Conservation (phyloP, 1,140 invertebrate species). For the Heliconius hewitsoni region DNA sequence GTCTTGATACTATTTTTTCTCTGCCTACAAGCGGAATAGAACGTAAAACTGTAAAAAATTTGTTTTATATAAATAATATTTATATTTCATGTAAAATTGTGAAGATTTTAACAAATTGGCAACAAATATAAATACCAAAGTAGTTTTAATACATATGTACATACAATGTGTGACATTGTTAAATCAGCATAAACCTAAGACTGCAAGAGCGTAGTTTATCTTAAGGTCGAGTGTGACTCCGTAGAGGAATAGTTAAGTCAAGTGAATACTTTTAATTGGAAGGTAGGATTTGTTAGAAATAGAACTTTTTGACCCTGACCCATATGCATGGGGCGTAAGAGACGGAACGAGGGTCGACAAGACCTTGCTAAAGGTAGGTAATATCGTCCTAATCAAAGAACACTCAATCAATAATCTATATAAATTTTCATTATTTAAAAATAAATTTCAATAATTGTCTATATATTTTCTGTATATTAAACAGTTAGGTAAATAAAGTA, state of each 20-base stretch:
- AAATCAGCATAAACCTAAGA: conserved; percentile 15
- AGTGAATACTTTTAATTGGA: conserved; percentile 30
- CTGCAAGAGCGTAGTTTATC: conserved; percentile 17
- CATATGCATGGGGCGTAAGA: conserved; percentile 30
- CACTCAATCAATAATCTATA: neutral
- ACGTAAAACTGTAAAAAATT: too few relatives aligned
- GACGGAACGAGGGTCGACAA: conserved; percentile 22
- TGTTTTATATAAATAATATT: too few relatives aligned
- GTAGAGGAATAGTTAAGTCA: conserved; percentile 16
- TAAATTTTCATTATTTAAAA: too few relatives aligned
- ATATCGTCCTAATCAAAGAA: conserved; percentile 15
- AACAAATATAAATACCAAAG: neutral
- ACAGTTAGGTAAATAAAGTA: too few relatives aligned
- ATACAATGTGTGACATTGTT: neutral
- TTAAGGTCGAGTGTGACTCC: conserved; percentile 28
- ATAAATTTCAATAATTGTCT: too few relatives aligned
- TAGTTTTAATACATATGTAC: neutral
- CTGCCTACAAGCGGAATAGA: too few relatives aligned
- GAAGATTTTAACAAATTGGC: neutral
- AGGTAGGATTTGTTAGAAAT: conserved; percentile 41
- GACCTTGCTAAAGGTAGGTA: conserved; percentile 22
- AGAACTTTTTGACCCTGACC: conserved; percentile 43
- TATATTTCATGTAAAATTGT: too few relatives aligned
- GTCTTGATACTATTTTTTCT: too few relatives aligned
- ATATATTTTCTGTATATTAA: too few relatives aligned